Evolutionary conservation across 2,888 invertebrate genomes (phyloP), one percentile per base, ranked within the genome.

Genomic region (Eupithecia vulgata): DNA sequence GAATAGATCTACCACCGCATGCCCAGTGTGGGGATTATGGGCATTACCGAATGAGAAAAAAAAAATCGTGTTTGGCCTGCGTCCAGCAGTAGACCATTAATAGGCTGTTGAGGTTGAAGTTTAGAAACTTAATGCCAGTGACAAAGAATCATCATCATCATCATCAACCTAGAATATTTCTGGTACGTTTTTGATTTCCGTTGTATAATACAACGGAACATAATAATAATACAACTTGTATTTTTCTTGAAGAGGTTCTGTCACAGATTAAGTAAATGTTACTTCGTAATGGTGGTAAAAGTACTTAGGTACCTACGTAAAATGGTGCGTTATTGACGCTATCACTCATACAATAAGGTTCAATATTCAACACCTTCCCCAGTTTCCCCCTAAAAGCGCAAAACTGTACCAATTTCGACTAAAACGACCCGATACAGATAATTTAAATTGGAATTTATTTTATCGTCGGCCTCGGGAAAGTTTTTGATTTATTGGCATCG

Each of bases 401-500:
- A 65, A 57, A 71, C 73, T 74, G 78, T 67, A 67, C 70, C 21
- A 72, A 76, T 72, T 61, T 72, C 62, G 74, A 73, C 75, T 76
- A 74, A 74, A 72, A 76, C 79, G 74, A 64, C 76, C 77, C 75
- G 67, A 76, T 80, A 80, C 78, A 80, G 77, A 82, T 81, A 79
- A 81, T 79, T 80, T 79, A 80, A 82, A 81, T 81, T 85, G 74
- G 78, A 83, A 82, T 82, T 78, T 79, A 82, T 82, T 82, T 81
- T 80, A 83, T 81, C 81, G 74, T 73, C 71, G 71, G 70, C 70
- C 70, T 70, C 68, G 78, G 67, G 37, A 80, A 84, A 84, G 80
- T 83, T 85, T 82, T 84, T 85, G 82, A 85, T 85, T 85, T 84
- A 85, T 84, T 78, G 81, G 71, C 74, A 61, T 69, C 25, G 74